Base-by-base conservation (phyloP, 2,888 invertebrate species). In the Teleiodes luculella region DNA sequence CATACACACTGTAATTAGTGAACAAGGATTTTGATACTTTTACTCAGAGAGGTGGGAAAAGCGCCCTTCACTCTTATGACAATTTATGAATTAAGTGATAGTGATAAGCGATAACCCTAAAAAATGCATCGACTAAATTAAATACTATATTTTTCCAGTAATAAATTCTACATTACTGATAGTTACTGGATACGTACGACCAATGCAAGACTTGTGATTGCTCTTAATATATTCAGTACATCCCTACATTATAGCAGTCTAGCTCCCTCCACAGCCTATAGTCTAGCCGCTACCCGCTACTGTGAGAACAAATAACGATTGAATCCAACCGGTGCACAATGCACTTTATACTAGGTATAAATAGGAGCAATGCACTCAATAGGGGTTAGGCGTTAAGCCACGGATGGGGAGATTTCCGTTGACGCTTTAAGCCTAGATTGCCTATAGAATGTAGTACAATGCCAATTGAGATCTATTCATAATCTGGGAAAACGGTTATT, bases 281-380 rank as follows among this genome's bases (percentile, higher is more conserved):
- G 67, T 64, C 64, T 59, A 28, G 66, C 71, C 66, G 13, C 62
- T 64, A 76, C 74, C 24, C 6, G 24, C 78, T 85, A 81, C 79
- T 78, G 84, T 84, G 85, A 80, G 86, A 86, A 82, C 74, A 69
- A 77, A 73, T 80, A 83, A 80, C 78, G 72, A 79, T 78, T 76
- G 73, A 57, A 51, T 54, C 36, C 39, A 33, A 20, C 13, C 41
- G 36, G n/a, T 52, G 53, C 47, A 57, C 53, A 43, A 43, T 43
- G 43, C 43, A 43, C 43, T 43, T 43, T 43, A 43, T 43, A 28
- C 43, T 43, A 43, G 43, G 43, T 43, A 43, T 43, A 43, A 43
- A 43, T 43, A 43, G 43, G 43, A 43, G 43, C 43, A 43, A 28
- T 16, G 31, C 46, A 46, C 31, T 46, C 46, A 31, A 46, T 46